Evolutionary conservation across 1,140 invertebrate genomes (phyloP).

Genomic region (Helicoverpa zea): DNA sequence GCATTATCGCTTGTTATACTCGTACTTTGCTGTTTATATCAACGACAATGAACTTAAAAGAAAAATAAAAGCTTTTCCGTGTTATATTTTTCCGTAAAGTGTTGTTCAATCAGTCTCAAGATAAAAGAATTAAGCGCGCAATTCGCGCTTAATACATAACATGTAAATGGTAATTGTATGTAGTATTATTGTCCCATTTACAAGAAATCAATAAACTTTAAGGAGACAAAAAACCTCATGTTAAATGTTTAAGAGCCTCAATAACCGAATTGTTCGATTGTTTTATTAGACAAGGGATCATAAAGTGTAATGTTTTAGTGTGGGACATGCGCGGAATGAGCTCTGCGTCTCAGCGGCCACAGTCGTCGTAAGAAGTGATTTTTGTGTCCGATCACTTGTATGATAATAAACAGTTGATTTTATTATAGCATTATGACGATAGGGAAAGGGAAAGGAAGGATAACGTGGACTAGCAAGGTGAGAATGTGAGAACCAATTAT

Average conservation of each 20-base stretch:
- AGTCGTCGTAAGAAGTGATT: constrained; percentile 72
- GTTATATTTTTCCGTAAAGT: constrained; percentile 61
- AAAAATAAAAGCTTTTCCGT: constrained; percentile 76
- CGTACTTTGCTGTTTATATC: constrained; percentile 51
- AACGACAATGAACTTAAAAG: constrained; percentile 69
- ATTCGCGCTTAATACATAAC: constrained; percentile 5
- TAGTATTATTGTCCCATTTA: constrained; percentile 43
- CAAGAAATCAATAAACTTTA: constrained; percentile 53
- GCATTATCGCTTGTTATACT: constrained; percentile 62
- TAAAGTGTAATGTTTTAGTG: constrained; percentile 74
- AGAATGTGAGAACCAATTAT: constrained; percentile 17
- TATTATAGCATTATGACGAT: constrained; percentile 33
- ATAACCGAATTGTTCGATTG: constrained; percentile 72
- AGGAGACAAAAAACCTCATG: constrained; percentile 56
- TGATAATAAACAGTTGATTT: constrained; percentile 30
- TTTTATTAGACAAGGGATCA: constrained; percentile 80
- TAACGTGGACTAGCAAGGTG: constrained; percentile 30
- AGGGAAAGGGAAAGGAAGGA: constrained; percentile 41
- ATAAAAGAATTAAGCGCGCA: constrained; percentile 8
- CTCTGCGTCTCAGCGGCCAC: constrained; percentile 54
- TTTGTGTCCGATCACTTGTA: constrained; percentile 64
- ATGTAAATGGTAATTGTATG: constrained; percentile 18
- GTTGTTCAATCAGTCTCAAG: constrained; percentile 43
- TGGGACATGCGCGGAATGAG: constrained; percentile 37
- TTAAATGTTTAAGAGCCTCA: constrained; percentile 55